Percentiles rank a stretch among this genome's conserved stretches.
Conservation (phyloP, 2,888 invertebrate genomes). For the Gortyna flavago region DNA sequence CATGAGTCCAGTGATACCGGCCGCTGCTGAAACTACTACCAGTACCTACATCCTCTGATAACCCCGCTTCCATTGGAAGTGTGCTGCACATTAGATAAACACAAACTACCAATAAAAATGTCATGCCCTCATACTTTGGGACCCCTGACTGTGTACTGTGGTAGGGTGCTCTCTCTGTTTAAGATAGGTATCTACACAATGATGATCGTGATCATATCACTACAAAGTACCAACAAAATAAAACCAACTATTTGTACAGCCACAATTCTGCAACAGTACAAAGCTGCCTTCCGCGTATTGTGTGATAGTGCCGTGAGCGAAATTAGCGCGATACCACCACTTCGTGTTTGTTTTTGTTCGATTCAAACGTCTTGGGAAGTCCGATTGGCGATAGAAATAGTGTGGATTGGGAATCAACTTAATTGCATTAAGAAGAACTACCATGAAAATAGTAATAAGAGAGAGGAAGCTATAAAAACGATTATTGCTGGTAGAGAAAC, state of each 20-base stretch:
- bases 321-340: constrained; percentile 75
- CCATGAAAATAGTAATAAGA: too few relatives aligned
- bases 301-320: constrained; percentile 79
- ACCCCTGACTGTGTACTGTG: neutral
- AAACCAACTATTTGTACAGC: constrained; percentile 34
- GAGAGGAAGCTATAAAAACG: neutral
- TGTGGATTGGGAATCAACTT: constrained; percentile 47
- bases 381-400: constrained; percentile 64
- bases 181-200: neutral
- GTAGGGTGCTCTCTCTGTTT: neutral
- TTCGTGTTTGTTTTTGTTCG: constrained; percentile 78
- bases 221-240: constrained; percentile 32
- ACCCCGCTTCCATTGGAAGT: neutral
- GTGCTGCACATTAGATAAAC: neutral
- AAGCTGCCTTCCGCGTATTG: constrained; percentile 84
- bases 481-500: neutral
- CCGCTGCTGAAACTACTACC: neutral
- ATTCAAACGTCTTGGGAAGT: constrained; percentile 82
- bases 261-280: constrained; percentile 52
- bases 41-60: neutral
- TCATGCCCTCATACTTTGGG: neutral
- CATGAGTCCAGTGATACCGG: neutral
- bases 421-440: neutral
- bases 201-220: constrained; percentile 14
- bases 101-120: neutral